These are phyloP conservation scores for Candidula unifasciata DNA, from an alignment of 2,888 invertebrate genomes.

Conservation along the genomic window DNA sequence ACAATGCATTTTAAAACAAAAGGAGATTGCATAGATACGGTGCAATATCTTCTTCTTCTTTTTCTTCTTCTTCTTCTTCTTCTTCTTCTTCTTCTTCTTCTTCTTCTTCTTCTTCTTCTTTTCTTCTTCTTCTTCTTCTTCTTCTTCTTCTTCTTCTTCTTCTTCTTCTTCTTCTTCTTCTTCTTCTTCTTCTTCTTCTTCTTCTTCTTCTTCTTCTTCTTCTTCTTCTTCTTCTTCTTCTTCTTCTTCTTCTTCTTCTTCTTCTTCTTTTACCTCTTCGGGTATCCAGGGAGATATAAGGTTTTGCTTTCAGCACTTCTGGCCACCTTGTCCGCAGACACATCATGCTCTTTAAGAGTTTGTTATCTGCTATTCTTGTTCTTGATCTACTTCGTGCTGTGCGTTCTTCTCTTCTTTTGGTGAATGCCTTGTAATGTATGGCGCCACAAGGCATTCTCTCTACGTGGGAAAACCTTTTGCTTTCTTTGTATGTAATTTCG, in stretches of 20 bases:
- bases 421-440: no score
- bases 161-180: background rate
- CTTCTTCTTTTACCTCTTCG: no score
- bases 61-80: slow-evolving; percentile 16
- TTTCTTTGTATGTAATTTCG: background rate
- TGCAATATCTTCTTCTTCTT: background rate
- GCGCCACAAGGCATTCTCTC: no score
- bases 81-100: slow-evolving; percentile 12
- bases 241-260: background rate
- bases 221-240: slow-evolving; percentile 9
- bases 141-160: background rate
- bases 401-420: no score
- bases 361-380: background rate
- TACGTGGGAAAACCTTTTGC: background rate
- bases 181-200: slow-evolving; percentile 22
- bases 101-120: background rate
- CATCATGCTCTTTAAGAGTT: no score
- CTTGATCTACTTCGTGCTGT: background rate
- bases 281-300: no score
- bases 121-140: slow-evolving; percentile 5
- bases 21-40: no score
- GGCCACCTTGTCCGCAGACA: no score
- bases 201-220: background rate
- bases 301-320: no score
- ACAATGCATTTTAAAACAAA: no score